Evolutionary conservation across 2,888 invertebrate species (phyloP).

Genomic region (Rhyacophila evoluta): DNA sequence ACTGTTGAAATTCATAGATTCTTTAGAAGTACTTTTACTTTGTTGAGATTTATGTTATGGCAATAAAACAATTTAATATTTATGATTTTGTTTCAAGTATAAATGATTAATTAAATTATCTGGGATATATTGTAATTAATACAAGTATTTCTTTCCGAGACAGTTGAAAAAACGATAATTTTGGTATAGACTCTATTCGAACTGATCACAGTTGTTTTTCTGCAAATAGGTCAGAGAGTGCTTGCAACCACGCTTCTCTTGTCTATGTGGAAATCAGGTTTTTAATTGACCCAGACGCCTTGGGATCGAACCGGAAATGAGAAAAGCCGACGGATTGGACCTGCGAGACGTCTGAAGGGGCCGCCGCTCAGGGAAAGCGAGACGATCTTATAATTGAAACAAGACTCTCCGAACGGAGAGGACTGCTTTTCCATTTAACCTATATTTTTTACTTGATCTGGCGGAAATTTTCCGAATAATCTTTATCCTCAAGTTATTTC

Average conservation of each 20-base stretch:
- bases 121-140: no score
- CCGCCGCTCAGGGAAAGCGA: background rate
- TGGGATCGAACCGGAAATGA: slow-evolving; percentile 43
- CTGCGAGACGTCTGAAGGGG: slow-evolving; percentile 35
- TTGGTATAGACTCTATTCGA: no score
- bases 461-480: background rate
- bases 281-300: slow-evolving; percentile 41
- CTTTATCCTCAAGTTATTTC: background rate
- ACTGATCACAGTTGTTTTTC: no score
- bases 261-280: slow-evolving; percentile 31
- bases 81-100: no score
- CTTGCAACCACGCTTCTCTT: background rate
- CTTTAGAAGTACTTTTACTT: no score
- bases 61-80: no score
- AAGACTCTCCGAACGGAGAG: background rate
- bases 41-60: no score
- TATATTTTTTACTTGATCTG: background rate
- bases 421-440: background rate
- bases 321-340: slow-evolving; percentile 43
- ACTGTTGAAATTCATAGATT: no score
- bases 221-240: background rate
- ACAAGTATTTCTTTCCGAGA: no score
- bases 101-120: no score
- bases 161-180: no score
- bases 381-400: slow-evolving; percentile 41